These are phyloP conservation scores for Formica exsecta DNA, from an alignment of 1,140 invertebrate species.

Conservation along the genomic window DNA sequence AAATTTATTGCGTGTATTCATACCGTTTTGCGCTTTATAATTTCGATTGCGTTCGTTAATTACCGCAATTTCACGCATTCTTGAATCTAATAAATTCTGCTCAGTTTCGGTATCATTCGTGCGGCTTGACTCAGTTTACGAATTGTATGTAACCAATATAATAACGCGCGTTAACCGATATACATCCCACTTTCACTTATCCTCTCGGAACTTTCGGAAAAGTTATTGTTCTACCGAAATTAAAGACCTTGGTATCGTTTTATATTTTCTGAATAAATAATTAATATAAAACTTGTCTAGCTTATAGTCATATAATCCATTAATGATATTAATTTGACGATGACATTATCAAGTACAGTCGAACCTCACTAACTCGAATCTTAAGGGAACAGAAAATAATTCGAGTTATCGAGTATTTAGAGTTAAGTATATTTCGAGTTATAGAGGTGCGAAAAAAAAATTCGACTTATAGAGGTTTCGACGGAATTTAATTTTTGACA, in stretches of 20 bases:
- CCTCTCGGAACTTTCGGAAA: not conserved
- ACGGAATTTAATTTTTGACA: no score
- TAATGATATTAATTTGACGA: not conserved
- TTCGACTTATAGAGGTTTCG: not conserved
- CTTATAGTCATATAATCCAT: not conserved
- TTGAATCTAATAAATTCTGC: not conserved
- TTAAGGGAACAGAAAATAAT: no score
- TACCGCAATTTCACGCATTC: not conserved
- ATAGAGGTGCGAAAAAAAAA: not conserved
- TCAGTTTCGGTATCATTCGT: conserved; percentile 6
- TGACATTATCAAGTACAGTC: not conserved
- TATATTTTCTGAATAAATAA: not conserved
- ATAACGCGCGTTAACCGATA: conserved; percentile 1
- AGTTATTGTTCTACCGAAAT: not conserved
- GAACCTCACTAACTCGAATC: no score
- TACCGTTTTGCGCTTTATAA: not conserved
- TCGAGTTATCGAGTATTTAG: no score
- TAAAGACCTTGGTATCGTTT: not conserved
- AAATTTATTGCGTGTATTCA: not conserved
- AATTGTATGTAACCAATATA: not conserved
- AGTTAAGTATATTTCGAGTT: no score
- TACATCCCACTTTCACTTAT: not conserved
- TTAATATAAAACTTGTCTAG: conserved; percentile 7
- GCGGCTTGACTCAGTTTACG: not conserved
- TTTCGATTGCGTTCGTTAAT: conserved; percentile 11